A percentile compares a stretch with the other conserved stretches of the same genome.
phyloP scores from a whole-genome alignment of 2,113 vertebrate genomes.

The Perognathus longimembris region DNA sequence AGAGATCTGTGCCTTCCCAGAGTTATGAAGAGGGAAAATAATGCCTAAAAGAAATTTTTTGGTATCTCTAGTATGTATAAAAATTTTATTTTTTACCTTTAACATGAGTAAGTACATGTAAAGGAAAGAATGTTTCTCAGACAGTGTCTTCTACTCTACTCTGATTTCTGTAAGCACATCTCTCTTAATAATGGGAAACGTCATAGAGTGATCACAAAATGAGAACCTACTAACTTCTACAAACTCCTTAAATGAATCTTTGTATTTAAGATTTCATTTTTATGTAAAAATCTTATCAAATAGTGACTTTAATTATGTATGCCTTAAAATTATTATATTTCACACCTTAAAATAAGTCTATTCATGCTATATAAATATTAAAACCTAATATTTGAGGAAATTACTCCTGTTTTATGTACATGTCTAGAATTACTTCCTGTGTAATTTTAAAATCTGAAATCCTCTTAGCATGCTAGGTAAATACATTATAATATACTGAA shows the following conservation, averaged over 20 bases:
- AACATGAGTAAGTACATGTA: conserved; percentile 5
- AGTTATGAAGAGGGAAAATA: background rate
- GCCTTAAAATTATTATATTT: conserved; percentile 41
- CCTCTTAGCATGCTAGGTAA: conserved; percentile 98
- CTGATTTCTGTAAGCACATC: background rate
- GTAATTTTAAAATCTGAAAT: conserved; percentile 94
- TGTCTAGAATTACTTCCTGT: conserved; percentile 92
- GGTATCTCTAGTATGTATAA: background rate
- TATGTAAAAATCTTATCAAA: conserved; percentile 47
- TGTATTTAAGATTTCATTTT: conserved; percentile 51
- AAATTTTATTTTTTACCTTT: conserved; percentile 39
- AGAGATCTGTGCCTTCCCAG: background rate
- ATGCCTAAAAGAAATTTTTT: conserved; percentile 34
- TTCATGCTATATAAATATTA: conserved; percentile 75
- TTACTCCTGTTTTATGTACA: conserved; percentile 89
- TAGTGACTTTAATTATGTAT: conserved; percentile 36
- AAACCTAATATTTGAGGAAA: conserved; percentile 80
- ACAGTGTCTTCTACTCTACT: conserved; percentile 17
- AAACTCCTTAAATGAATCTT: conserved; percentile 3
- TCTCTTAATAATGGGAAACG: background rate
- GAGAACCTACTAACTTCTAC: background rate
- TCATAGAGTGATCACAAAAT: conserved; percentile 24
- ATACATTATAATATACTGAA: conserved; percentile 96
- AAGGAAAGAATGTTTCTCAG: conserved; percentile 21
- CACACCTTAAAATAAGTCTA: conserved; percentile 64